Base-by-base conservation (phyloP, 2,797 vertebrate genomes). In the Darevskia nairensis region DNA sequence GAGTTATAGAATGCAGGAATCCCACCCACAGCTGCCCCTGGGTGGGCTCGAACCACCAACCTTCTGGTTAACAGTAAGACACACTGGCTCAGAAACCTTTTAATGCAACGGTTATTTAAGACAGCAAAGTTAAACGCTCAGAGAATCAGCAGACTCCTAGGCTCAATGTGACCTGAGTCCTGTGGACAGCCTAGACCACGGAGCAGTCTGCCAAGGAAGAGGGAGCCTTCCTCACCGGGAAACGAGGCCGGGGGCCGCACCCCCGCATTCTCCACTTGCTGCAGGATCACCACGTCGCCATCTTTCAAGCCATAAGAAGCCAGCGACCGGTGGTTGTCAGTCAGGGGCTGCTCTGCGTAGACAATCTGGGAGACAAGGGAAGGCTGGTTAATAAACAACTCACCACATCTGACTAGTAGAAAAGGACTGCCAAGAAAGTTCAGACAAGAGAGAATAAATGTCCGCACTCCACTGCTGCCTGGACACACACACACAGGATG, bases 271-370 rank as follows among this genome's bases (percentile, higher is more conserved):
- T 97, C 97, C 75, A 97, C 97, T 95, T 99, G 98, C 76, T 98
- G 97, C 90, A 99, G 96, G 91, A 99, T 98, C 93, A 99, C 98
- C 95, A 99, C 98, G 0, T 99, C 99, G 3, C 98, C 99, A 21
- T 99, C 99, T 90, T 99, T 99, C 92, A 99, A 94, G 80, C 99
- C 99, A 29, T 99, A 99, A 29, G 97, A 98, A 78, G 98, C 98
- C 97, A 99, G 96, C 46, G 98, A 98, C 95, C 98, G 97, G 94
- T 98, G 98, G 93, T 98, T 98, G 97, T 99, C 98, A 10, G 98
- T 98, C 66, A 99, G 95, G 8, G 98, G 97, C 91, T 97, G 97
- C 95, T 99, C 98, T 2, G 98, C 98, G 90, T 98, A 98, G 80
- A 98, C 97, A 32, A 99, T 98, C 99, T 99, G 92, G 4, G 46